Evolutionary conservation across 2,888 invertebrate genomes (phyloP), one percentile per base, ranked within the genome.

Genomic region (Axea sp.): DNA sequence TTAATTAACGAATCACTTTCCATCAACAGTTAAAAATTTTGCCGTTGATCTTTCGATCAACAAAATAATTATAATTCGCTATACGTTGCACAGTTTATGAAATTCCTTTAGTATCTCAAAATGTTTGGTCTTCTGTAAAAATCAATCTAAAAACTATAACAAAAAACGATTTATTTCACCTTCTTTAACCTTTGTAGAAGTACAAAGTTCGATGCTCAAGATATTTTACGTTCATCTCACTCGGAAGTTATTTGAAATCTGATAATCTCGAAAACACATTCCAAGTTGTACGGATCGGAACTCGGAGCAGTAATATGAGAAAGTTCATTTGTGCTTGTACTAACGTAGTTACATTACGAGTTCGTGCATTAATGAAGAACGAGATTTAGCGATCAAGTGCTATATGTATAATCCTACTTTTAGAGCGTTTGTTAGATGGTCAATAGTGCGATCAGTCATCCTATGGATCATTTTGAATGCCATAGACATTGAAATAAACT

Each of bases 271-370:
- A 59, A 68, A 68, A 68, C 68, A 51, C 45, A 67, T 67, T 67
- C 49, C 57, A 67, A 67, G 57, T 67, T 67, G 39, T 59, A 49
- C 47, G 57, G 39, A 67, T 67, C 49, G 67, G 67, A 59, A 65
- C 51, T 53, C 22, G 17, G 64, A 65, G 41, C 30, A 26, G 67
- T 57, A 67, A 67, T 59, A 67, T 67, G 67, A 67, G 57, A 67
- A 67, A 67, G 67, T 67, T 67, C 57, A 67, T 59, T 67, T 67
- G 67, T 59, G 67, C 67, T 67, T 59, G 67, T 51, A 49, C 57
- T 67, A 67, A 67, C 55, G 53, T 53, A 69, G 69, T 59, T 69
- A 69, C 69, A 69, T 69, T 69, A 53, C 71, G 69, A 71, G 69
- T 62, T 62, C 47, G 39, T 71, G 69, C 69, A 71, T 71, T 60